A percentile compares a stretch with the other conserved stretches of the same genome.
These are phyloP conservation scores for Erythrolamprus reginae DNA, from an alignment of 2,113 vertebrate species.

Conservation along the genomic window DNA sequence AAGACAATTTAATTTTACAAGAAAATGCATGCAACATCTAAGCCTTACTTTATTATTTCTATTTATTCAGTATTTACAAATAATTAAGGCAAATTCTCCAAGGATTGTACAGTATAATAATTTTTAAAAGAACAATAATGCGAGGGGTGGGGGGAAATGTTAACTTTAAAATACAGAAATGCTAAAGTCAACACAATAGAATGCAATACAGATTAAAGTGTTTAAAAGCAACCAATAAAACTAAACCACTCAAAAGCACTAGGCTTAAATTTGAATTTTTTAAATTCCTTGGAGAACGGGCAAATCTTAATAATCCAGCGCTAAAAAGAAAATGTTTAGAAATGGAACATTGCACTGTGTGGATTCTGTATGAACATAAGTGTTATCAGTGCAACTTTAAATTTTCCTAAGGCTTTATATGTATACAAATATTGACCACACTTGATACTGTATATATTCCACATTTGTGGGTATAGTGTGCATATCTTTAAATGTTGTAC, in stretches of 20 bases:
- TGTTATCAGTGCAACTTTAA: background rate
- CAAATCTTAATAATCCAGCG: background rate
- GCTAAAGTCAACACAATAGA: background rate
- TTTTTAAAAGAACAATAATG: background rate
- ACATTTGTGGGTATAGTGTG: background rate
- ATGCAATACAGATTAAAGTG: background rate
- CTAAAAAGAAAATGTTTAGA: background rate
- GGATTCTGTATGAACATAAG: background rate
- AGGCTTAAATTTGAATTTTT: background rate
- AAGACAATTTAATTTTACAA: background rate
- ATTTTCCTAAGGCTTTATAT: background rate
- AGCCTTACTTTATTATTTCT: background rate
- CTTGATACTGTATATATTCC: background rate
- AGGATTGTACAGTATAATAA: background rate
- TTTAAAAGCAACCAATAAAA: background rate
- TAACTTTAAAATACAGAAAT: background rate
- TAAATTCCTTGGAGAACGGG: background rate
- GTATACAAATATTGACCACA: background rate
- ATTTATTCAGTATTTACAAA: background rate
- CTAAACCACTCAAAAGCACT: background rate
- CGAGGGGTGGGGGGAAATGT: background rate
- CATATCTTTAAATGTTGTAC: background rate
- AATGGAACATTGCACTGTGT: background rate
- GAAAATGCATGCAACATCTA: background rate
- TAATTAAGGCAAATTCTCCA: background rate